These are phyloP conservation scores for Oegoconia quadripuncta DNA, from an alignment of 2,888 invertebrate species.

Conservation along the genomic window DNA sequence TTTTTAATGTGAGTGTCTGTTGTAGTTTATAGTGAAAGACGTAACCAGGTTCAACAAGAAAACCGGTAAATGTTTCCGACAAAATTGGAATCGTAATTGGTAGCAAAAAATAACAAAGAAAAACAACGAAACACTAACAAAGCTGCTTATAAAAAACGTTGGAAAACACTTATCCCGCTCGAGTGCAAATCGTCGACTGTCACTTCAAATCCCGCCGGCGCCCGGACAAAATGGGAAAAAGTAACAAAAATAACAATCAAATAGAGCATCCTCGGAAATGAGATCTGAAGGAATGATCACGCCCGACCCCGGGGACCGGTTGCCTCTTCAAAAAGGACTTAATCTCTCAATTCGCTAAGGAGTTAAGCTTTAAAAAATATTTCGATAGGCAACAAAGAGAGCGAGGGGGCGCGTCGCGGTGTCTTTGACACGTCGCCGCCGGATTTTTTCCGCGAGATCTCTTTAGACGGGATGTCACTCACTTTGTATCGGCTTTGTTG, in stretches of 20 bases:
- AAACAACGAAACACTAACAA: constrained; percentile 60
- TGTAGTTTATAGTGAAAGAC: too few relatives aligned
- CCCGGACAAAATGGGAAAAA: constrained; percentile 63
- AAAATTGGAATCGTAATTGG: background rate
- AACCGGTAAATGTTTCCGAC: background rate
- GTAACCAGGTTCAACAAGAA: background rate
- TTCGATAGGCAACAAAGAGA: constrained; percentile 74
- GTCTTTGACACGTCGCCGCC: constrained; percentile 77
- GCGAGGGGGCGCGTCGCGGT: constrained; percentile 67
- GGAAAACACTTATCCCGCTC: constrained; percentile 75
- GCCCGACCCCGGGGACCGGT: constrained; percentile 78
- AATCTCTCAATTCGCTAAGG: constrained; percentile 80
- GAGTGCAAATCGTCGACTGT: constrained; percentile 76
- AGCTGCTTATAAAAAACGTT: constrained; percentile 70
- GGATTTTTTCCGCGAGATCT: constrained; percentile 73
- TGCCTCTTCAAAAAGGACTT: constrained; percentile 81
- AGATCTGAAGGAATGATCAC: constrained; percentile 77
- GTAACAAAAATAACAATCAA: constrained; percentile 79
- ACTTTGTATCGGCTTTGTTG: constrained; percentile 77
- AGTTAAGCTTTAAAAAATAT: constrained; percentile 79
- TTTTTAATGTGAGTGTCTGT: too few relatives aligned
- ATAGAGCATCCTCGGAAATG: constrained; percentile 76
- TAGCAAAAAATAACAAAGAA: constrained; percentile 29
- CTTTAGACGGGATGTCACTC: constrained; percentile 75
- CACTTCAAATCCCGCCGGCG: constrained; percentile 70